phyloP scores from a whole-genome alignment of 2,113 vertebrate genomes.

The Salminus brasiliensis region DNA sequence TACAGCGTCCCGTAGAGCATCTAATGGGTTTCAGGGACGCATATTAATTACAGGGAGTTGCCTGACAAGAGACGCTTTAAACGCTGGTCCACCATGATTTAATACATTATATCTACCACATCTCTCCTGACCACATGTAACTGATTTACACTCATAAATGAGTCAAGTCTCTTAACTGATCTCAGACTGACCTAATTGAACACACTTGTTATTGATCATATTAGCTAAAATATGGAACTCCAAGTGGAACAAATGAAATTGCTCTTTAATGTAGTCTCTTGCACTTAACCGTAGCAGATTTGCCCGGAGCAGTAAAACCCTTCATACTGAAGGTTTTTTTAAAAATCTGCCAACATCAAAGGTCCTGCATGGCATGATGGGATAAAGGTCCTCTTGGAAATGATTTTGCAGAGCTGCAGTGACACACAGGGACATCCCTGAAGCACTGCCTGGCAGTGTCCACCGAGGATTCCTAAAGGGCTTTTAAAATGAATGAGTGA shows the following conservation, averaged over 20 bases:
- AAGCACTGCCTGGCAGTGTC: not conserved
- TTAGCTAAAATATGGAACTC: not conserved
- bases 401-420: not conserved
- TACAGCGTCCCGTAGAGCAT: conserved; percentile 28
- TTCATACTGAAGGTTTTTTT: not conserved
- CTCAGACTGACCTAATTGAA: not conserved
- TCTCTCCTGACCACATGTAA: conserved; percentile 13
- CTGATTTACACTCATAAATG: not conserved
- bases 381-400: not conserved
- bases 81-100: not conserved
- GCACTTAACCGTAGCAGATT: not conserved
- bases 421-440: not conserved
- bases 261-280: not conserved
- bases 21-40: conserved; percentile 21
- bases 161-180: not conserved
- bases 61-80: not conserved
- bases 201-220: not conserved
- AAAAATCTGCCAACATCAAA: not conserved
- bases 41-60: conserved; percentile 14
- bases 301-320: not conserved
- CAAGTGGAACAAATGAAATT: not conserved
- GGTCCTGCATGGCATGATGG: not conserved
- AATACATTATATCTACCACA: not conserved
- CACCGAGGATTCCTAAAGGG: not conserved
- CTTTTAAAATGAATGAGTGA: not conserved